Evolutionary conservation across 2,888 invertebrate genomes (phyloP).

Genomic region (Beris chalybata): DNA sequence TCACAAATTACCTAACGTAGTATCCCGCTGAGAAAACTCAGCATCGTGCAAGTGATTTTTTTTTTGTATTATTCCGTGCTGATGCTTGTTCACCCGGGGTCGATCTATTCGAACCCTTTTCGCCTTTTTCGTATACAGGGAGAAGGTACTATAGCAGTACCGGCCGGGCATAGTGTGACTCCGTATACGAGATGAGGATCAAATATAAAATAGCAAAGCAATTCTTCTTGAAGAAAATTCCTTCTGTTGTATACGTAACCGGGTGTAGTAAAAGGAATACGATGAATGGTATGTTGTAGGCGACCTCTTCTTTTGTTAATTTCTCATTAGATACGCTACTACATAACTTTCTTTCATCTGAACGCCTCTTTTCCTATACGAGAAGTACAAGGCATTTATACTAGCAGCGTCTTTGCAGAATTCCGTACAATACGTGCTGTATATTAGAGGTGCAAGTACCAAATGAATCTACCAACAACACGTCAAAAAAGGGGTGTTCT

Average conservation of each 20-base stretch:
- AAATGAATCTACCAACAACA: slow-evolving; percentile 27
- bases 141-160: no score
- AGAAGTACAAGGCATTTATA: neutral
- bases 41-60: slow-evolving; percentile 1
- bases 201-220: no score
- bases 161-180: no score
- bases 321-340: slow-evolving; percentile 41
- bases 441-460: slow-evolving; percentile 27
- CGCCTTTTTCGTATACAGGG: no score
- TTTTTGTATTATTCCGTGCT: neutral
- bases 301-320: slow-evolving; percentile 39
- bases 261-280: no score
- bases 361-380: neutral
- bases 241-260: no score
- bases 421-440: slow-evolving; percentile 18
- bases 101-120: no score
- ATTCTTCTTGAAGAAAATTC: no score
- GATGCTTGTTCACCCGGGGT: no score
- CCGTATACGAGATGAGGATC: no score
- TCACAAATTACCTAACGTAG: slow-evolving; percentile 34
- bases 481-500: slow-evolving; percentile 36
- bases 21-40: slow-evolving; percentile 13
- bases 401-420: neutral
- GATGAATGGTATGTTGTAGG: no score
- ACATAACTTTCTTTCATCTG: slow-evolving; percentile 24